Conservation (phyloP, 35 echinoderm and acorn worm species). For the Amphiura filiformis region DNA sequence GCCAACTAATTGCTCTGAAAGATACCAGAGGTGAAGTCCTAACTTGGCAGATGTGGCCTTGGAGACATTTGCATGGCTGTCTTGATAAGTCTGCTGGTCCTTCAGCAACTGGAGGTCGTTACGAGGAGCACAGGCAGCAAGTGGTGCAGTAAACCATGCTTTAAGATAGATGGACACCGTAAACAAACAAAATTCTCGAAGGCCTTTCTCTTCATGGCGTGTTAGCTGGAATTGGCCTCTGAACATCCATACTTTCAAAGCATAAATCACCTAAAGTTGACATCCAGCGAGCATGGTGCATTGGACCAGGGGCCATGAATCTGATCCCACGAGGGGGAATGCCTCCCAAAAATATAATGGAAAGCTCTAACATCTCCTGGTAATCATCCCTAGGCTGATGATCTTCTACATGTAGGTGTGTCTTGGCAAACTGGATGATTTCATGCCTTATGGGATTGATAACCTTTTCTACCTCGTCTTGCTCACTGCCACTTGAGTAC, state of each 20-base stretch:
- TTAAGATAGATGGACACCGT: not conserved
- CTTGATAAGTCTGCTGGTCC: not conserved
- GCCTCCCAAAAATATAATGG: constrained; percentile 2
- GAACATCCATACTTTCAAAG: constrained; percentile 19
- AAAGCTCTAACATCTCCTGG: constrained; percentile 15
- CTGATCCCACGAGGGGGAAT: not conserved
- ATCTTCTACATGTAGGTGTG: not conserved
- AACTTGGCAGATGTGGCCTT: no score
- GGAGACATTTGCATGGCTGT: not conserved
- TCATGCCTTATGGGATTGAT: constrained; percentile 8
- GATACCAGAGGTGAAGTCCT: constrained; percentile 14
- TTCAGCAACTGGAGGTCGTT: no score
- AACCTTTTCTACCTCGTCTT: not conserved
- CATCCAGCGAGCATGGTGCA: constrained; percentile 19
- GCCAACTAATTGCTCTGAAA: constrained; percentile 17
- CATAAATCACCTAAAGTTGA: constrained; percentile 4
- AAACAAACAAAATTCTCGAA: constrained; percentile 2
- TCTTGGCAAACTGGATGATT: not conserved
- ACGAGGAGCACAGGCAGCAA: no score
- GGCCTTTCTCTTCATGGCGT: constrained; percentile 7
- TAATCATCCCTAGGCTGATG: constrained; percentile 23
- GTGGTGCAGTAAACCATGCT: no score
- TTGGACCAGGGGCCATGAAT: constrained; percentile 6
- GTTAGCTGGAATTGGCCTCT: constrained; percentile 15
- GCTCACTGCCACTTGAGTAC: constrained; percentile 1